Base-by-base conservation (phyloP, 2,113 vertebrate species). In the Passer montanus region DNA sequence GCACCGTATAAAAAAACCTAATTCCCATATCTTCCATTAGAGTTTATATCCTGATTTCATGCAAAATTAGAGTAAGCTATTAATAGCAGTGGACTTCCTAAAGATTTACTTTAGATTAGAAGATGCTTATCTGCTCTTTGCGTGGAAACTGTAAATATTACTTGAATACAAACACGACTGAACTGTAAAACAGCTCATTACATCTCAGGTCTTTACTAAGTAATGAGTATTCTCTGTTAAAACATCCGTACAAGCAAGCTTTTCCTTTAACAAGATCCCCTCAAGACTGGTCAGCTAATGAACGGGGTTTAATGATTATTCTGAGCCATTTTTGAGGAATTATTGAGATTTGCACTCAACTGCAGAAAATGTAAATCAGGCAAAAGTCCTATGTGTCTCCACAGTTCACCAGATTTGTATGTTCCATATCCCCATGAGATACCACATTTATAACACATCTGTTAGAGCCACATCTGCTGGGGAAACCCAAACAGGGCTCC, bases 61-160 rank as follows among this genome's bases (percentile, higher is more conserved):
- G 67, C 46, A 94, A 94, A 96, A 91, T 63, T 90, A 49, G 23
- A 91, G 23, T 85, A 86, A 80, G 55, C 67, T 91, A 73, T 83
- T 82, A 93, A 90, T 68, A 94, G 27, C 35, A 83, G 46, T 52
- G 21, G 27, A 74, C 14, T 91, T 89, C 35, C 66, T 70, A 74
- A 91, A 94, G 78, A 88, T 81, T 91, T 90, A 88, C 47, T 44
- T 47, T 62, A 64, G 52, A 75, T 78, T 70, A 70, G 53, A 90
- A 96, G 30, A 90, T 81, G 27, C 37, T 84, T 39, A 63, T 64
- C 63, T 86, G 56, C 56, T 86, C 15, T 94, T 83, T 74, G 27
- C 18, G 17, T 72, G 39, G 13, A 74, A 83, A 67, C 43, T 84
- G 72, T 63, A 96, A 90, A 86, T 88, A 39, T 33, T 70, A 19